phyloP scores from a whole-genome alignment of 2,113 vertebrate species.

The Oplegnathus fasciatus region DNA sequence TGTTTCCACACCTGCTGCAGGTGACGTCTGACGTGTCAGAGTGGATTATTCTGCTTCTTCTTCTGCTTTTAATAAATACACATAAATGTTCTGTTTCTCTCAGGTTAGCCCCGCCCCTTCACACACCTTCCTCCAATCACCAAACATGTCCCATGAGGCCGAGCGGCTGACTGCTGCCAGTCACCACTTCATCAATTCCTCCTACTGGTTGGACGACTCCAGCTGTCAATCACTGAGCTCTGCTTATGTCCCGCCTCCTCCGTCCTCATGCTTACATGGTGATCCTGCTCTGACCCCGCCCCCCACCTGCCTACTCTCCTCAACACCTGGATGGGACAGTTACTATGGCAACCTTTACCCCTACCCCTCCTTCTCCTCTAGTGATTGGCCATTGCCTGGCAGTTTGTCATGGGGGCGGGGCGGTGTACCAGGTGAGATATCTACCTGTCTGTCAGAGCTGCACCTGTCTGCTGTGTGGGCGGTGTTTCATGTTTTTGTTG shows the following conservation, averaged over 20 bases:
- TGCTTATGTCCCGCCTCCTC: slow-evolving; percentile 47
- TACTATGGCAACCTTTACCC: not conserved
- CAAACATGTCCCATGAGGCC: not conserved
- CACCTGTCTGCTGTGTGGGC: not conserved
- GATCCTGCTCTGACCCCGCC: slow-evolving; percentile 70
- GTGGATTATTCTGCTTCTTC: too few species aligned
- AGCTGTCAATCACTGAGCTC: slow-evolving; percentile 52
- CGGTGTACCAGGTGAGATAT: slow-evolving; percentile 32
- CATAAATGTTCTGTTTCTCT: not conserved
- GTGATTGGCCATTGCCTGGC: slow-evolving; percentile 10
- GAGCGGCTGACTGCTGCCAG: not conserved
- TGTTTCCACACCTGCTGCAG: too few species aligned
- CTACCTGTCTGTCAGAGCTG: not conserved
- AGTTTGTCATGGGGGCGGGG: slow-evolving; percentile 57
- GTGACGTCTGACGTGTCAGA: too few species aligned
- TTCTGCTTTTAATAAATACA: too few species aligned
- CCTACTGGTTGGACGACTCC: slow-evolving; percentile 79
- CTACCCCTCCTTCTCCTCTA: not conserved
- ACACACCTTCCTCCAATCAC: slow-evolving; percentile 28
- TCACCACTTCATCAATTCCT: slow-evolving; percentile 60
- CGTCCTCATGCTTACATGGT: slow-evolving; percentile 66
- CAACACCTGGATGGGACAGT: slow-evolving; percentile 31
- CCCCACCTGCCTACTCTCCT: slow-evolving; percentile 15
- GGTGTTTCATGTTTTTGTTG: not conserved
- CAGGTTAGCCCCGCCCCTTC: slow-evolving; percentile 35